phyloP scores from a whole-genome alignment of 2,797 vertebrate genomes.

The Pagetopsis macropterus region DNA sequence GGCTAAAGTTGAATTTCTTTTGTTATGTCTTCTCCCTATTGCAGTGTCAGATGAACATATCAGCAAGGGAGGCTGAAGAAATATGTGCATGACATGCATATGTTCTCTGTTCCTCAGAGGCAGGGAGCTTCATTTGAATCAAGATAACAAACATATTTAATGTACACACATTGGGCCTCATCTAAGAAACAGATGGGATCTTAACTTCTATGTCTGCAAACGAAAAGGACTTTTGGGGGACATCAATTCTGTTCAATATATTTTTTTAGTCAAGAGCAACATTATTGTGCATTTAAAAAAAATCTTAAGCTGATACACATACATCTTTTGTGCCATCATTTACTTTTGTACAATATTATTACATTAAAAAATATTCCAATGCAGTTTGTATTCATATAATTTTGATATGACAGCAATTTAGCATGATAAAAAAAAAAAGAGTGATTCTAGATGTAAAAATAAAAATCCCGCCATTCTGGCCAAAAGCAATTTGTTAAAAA shows the following conservation, averaged over 20 bases:
- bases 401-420: no score
- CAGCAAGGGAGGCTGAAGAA: not conserved
- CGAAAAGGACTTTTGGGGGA: not conserved
- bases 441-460: not conserved
- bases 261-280: not conserved
- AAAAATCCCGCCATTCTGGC: no score
- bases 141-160: not conserved
- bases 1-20: not conserved
- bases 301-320: not conserved
- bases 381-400: not conserved
- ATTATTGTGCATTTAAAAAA: not conserved
- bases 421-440: not conserved
- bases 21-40: not conserved
- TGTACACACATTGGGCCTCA: conserved; percentile 1
- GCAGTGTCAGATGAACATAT: not conserved
- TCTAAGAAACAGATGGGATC: not conserved
- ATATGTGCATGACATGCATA: not conserved
- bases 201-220: not conserved
- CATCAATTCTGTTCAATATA: not conserved
- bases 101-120: not conserved
- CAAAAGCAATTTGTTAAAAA: not conserved
- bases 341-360: not conserved
- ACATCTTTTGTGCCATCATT: not conserved
- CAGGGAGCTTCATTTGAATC: not conserved
- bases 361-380: not conserved